Evolutionary conservation across 2,797 vertebrate genomes (phyloP).

Genomic region (Pantherophis vulpinus): DNA sequence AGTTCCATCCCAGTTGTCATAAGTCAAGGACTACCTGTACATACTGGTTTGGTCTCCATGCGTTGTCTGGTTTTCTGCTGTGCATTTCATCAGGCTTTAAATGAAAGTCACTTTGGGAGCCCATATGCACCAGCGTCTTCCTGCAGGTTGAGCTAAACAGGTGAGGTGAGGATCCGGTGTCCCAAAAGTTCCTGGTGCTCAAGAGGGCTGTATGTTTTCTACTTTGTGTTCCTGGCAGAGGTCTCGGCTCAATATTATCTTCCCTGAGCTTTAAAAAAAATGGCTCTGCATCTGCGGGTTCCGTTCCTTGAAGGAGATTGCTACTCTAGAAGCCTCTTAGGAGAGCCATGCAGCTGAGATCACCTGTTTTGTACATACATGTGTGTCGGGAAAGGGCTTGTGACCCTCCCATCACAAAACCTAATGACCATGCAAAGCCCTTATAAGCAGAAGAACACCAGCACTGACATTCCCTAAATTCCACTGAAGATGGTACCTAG

Average conservation of each 20-base stretch:
- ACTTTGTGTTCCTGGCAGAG: background rate
- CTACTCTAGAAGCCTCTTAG: background rate
- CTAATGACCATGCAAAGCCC: too few species aligned
- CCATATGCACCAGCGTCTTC: background rate
- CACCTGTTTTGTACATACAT: background rate
- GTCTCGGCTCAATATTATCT: background rate
- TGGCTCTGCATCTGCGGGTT: background rate
- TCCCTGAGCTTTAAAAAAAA: background rate
- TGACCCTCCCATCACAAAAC: too few species aligned
- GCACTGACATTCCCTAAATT: too few species aligned
- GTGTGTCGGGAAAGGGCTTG: background rate
- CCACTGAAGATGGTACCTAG: too few species aligned
- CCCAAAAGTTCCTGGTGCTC: background rate
- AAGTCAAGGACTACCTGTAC: background rate
- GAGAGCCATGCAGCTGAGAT: background rate
- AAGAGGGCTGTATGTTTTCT: background rate
- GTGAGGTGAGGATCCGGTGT: background rate
- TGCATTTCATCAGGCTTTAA: background rate
- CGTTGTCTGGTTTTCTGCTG: background rate
- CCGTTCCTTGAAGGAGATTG: background rate
- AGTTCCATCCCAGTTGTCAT: background rate
- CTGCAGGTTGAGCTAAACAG: background rate
- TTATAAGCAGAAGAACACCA: too few species aligned
- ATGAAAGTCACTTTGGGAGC: background rate
- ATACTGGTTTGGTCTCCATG: background rate